Percentiles rank a stretch among this genome's conserved stretches.
Evolutionary conservation across 2,797 vertebrate species (phyloP).

Genomic region (Sorex maritimensis): DNA sequence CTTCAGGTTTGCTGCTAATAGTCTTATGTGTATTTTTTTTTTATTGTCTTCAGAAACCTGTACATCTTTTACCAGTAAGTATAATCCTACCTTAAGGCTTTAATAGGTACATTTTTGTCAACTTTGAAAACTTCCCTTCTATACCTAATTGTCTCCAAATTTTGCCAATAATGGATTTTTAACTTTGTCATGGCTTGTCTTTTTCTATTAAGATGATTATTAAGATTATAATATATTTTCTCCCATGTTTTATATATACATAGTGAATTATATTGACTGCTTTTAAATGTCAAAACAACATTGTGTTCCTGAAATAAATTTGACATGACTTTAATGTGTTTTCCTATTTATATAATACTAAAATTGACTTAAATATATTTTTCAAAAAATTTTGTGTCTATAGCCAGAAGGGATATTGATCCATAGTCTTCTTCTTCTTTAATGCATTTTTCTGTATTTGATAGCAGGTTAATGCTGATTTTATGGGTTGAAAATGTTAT

Average conservation of each 20-base stretch:
- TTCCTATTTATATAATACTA: background rate
- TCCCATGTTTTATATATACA: background rate
- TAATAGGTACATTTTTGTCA: background rate
- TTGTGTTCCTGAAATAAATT: background rate
- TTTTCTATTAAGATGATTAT: background rate
- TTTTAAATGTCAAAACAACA: background rate
- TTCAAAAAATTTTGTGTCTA: background rate
- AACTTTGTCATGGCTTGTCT: background rate
- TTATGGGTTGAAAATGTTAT: background rate
- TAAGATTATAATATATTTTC: background rate
- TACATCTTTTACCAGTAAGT: background rate
- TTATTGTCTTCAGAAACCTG: background rate
- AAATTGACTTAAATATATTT: background rate
- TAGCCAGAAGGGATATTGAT: background rate
- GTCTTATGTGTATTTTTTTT: background rate
- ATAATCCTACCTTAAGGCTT: background rate
- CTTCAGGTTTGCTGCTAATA: background rate
- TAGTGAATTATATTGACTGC: background rate
- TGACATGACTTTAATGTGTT: background rate
- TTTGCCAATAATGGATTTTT: slow-evolving; percentile 5
- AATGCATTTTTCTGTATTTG: background rate
- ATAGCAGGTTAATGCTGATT: background rate
- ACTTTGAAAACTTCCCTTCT: background rate
- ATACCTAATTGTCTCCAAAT: background rate
- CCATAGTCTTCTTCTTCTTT: background rate